Base-by-base conservation (phyloP, 2,797 vertebrate species). In the Falco concolor region DNA sequence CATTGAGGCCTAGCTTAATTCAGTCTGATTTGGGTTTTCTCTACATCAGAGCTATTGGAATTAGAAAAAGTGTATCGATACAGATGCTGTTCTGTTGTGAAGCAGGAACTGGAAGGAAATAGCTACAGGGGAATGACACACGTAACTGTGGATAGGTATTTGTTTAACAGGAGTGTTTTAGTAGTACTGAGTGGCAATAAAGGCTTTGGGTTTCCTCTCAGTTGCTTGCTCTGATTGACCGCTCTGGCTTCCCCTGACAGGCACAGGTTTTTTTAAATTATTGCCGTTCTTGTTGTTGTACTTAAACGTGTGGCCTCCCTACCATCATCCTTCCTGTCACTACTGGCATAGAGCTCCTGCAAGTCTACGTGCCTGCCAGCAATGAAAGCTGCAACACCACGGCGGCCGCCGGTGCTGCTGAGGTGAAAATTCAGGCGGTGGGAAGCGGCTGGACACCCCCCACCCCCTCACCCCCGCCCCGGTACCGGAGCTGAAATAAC, bases 341-440 rank as follows among this genome's bases (percentile, higher is more conserved):
- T 15, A 0, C 28, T 8, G 18, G 10, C 0, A 0, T 3, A 25
- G 32, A 32, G 25, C 40, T 23, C 54, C 36, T 4, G 6, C 68
- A 50, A 22, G 36, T 25, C 18, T 24, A 12, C 0, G 0, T 5
- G 13, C 25, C 60, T 14, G 20, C 44, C 65, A 74, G 47, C 52
- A 69, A 11, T 4, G 25, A 13, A 28, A 32, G 53, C 6, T 13
- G 5, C 32, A 36, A 8, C 38, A 13, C 22, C 2, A 4, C 13
- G 10, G 45, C 76, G 85, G 32, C 60, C 18, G 8, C 17, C 15
- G 8, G 7, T 38, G 59, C 21, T 60, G 34, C 16, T 49, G 47
- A 49, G 44, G 42, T 32, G 61, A 23, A 60, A 49, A 42, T 15
- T 34, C 24, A 6, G 52, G 8, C 5, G 12, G 52, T 21, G 64